phyloP scores from a whole-genome alignment of 2,888 invertebrate species.

The Drosophila melanosoma region DNA sequence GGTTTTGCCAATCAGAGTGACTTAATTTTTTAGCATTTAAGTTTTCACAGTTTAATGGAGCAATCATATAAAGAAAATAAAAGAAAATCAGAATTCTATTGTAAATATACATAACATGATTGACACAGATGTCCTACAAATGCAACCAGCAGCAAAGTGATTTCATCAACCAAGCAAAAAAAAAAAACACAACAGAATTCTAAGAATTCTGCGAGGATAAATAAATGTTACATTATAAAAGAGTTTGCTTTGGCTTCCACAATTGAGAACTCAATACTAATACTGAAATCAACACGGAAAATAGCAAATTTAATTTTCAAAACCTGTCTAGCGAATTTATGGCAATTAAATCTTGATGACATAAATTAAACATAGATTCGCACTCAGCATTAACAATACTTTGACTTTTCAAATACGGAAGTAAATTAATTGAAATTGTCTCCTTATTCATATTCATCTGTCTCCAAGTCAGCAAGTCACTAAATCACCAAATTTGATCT shows the following conservation, averaged over 20 bases:
- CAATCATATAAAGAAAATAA: no score
- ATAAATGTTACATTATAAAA: not conserved
- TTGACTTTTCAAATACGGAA: not conserved
- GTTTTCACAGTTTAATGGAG: not conserved
- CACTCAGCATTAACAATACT: not conserved
- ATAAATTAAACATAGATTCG: not conserved
- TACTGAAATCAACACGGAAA: not conserved
- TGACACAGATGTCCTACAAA: not conserved
- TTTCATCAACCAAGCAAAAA: not conserved
- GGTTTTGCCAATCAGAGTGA: not conserved
- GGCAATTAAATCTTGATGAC: not conserved
- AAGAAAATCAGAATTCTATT: not conserved
- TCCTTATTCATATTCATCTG: not conserved
- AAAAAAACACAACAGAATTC: not conserved
- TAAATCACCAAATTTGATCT: conserved; percentile 4
- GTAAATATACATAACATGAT: no score
- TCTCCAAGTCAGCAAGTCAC: not conserved
- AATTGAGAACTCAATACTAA: not conserved
- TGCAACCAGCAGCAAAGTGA: not conserved
- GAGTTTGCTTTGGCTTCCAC: not conserved
- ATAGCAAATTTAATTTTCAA: not conserved
- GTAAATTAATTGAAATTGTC: not conserved
- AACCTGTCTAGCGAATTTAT: not conserved
- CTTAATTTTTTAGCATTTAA: not conserved
- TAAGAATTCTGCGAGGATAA: not conserved